These are phyloP conservation scores for Acyrthosiphon pisum DNA, from an alignment of 1,140 invertebrate genomes.

Conservation along the genomic window DNA sequence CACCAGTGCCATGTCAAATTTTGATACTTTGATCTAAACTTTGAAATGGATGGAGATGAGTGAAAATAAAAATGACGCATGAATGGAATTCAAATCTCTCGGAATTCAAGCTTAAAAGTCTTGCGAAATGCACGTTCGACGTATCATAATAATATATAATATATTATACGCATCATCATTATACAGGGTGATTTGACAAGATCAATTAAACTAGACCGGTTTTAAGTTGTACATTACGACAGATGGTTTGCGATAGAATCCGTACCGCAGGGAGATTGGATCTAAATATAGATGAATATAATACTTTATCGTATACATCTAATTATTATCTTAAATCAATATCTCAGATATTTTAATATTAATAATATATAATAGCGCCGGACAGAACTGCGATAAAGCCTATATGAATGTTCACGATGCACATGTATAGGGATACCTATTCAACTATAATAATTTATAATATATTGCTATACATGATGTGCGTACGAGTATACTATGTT, in stretches of 20 bases:
- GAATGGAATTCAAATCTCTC: not conserved
- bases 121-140: not conserved
- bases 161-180: not conserved
- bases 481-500: not conserved
- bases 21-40: not conserved
- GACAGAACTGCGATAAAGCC: not conserved
- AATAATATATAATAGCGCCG: not conserved
- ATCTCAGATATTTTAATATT: not conserved
- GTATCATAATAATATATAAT: not conserved
- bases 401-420: not conserved
- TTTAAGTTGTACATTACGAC: not conserved
- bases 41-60: not conserved
- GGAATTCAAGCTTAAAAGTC: not conserved
- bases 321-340: not conserved
- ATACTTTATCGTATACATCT: not conserved
- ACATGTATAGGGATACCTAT: not conserved
- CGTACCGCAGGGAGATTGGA: not conserved
- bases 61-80: not conserved
- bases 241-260: not conserved
- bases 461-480: not conserved
- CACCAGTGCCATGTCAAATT: too few relatives aligned
- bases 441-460: not conserved
- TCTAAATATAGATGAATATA: not conserved
- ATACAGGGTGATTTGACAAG: not conserved
- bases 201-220: slow-evolving; percentile 21